These are phyloP conservation scores for Ormyrus thymus DNA, from an alignment of 2,888 invertebrate species.

Conservation along the genomic window DNA sequence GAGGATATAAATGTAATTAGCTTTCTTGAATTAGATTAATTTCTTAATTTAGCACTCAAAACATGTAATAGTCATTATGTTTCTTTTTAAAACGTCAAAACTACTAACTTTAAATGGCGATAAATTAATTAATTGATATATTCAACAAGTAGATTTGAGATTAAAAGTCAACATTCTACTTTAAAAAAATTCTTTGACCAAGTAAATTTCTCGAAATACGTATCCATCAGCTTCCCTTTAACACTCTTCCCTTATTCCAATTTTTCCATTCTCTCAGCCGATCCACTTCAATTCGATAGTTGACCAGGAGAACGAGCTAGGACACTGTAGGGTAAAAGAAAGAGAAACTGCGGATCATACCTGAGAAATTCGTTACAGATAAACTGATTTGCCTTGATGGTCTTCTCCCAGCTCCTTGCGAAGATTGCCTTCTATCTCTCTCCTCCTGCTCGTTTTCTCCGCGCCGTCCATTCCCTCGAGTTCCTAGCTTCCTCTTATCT, in stretches of 20 bases:
- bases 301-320: conserved; percentile 18
- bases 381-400: conserved; percentile 53
- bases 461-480: not conserved
- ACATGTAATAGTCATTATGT: too few relatives aligned
- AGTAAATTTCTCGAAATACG: too few relatives aligned
- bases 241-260: not conserved
- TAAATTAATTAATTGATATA: too few relatives aligned
- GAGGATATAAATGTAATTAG: too few relatives aligned
- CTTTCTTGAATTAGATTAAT: too few relatives aligned
- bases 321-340: conserved; percentile 29
- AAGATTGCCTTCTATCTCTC: conserved; percentile 45
- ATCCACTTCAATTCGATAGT: conserved; percentile 34
- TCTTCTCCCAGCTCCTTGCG: conserved; percentile 19
- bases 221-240: not conserved
- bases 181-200: too few relatives aligned
- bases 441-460: not conserved
- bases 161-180: too few relatives aligned
- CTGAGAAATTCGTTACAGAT: conserved; percentile 49
- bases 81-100: too few relatives aligned
- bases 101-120: too few relatives aligned
- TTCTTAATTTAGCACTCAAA: too few relatives aligned
- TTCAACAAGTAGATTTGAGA: too few relatives aligned
- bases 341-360: conserved; percentile 43
- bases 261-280: conserved; percentile 1
- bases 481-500: not conserved